phyloP scores from a whole-genome alignment of 2,888 invertebrate species.

The Lycaena phlaeas region DNA sequence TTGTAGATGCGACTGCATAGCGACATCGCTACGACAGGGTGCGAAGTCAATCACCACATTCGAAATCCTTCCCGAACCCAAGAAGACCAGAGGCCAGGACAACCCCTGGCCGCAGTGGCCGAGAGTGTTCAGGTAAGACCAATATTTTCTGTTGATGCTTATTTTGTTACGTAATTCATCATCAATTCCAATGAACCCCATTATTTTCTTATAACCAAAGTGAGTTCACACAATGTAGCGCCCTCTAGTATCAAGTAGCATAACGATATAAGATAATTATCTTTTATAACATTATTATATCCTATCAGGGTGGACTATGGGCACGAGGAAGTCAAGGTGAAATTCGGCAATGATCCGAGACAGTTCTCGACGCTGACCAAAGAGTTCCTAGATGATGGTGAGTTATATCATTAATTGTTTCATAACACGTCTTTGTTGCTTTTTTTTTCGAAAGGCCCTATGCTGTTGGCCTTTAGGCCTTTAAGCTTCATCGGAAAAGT shows the following conservation, averaged over 20 bases:
- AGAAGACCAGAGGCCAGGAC: conserved; percentile 82
- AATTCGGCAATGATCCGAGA: conserved; percentile 93
- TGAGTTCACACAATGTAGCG: no score
- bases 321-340: conserved; percentile 95
- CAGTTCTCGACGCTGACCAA: conserved; percentile 95
- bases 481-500: no score
- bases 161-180: no score
- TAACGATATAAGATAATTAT: no score
- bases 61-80: conserved; percentile 96
- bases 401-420: no score
- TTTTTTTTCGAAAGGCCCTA: no score
- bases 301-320: conserved; percentile 91
- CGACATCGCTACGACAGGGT: conserved; percentile 94
- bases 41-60: conserved; percentile 95
- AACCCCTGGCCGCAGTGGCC: conserved; percentile 99
- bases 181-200: no score
- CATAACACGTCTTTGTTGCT: no score
- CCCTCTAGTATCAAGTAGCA: no score
- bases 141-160: background rate
- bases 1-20: conserved; percentile 94
- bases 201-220: no score
- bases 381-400: conserved; percentile 93
- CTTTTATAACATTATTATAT: no score
- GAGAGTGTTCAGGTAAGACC: conserved; percentile 83
- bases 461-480: no score